A percentile compares a stretch with the other conserved stretches of the same genome.
Evolutionary conservation across 92 coral and sea anemone species (phyloP).

Genomic region (Micromussa lordhowensis): DNA sequence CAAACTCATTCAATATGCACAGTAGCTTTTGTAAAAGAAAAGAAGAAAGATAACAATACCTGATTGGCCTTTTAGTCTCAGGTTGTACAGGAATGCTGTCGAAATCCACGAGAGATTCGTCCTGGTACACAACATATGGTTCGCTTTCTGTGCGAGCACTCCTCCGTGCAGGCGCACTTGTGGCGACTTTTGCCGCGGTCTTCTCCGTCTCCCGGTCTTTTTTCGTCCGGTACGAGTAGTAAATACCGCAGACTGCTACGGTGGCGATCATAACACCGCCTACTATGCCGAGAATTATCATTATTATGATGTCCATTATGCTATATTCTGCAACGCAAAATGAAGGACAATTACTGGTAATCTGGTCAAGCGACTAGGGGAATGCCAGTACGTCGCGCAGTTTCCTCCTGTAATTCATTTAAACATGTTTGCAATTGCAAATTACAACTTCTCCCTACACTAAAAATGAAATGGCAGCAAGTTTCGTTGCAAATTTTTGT

Average conservation of each 20-base stretch:
- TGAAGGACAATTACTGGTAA: neutral
- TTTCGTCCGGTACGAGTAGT: slow-evolving; percentile 76
- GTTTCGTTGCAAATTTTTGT: neutral
- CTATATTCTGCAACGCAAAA: slow-evolving; percentile 3
- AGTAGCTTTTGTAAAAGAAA: neutral
- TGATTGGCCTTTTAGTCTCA: slow-evolving; percentile 81
- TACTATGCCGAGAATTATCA: slow-evolving; percentile 73
- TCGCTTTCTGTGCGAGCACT: slow-evolving; percentile 47
- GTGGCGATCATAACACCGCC: slow-evolving; percentile 85
- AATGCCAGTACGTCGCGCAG: too few relatives aligned
- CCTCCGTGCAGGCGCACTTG: slow-evolving; percentile 45
- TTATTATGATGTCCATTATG: slow-evolving; percentile 76
- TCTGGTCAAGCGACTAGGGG: neutral
- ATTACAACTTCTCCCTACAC: neutral
- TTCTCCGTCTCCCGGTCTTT: slow-evolving; percentile 49
- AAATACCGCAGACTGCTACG: slow-evolving; percentile 82
- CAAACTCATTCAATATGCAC: too few relatives aligned
- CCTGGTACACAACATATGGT: slow-evolving; percentile 74
- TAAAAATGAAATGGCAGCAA: neutral
- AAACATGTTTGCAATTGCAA: neutral
- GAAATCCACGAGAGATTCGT: slow-evolving; percentile 73
- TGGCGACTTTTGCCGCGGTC: slow-evolving; percentile 39
- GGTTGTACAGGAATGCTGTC: slow-evolving; percentile 93
- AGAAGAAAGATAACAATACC: neutral
- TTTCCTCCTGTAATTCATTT: too few relatives aligned